Evolutionary conservation across 2,797 vertebrate genomes (phyloP).

Genomic region (Eulemur mongoz): DNA sequence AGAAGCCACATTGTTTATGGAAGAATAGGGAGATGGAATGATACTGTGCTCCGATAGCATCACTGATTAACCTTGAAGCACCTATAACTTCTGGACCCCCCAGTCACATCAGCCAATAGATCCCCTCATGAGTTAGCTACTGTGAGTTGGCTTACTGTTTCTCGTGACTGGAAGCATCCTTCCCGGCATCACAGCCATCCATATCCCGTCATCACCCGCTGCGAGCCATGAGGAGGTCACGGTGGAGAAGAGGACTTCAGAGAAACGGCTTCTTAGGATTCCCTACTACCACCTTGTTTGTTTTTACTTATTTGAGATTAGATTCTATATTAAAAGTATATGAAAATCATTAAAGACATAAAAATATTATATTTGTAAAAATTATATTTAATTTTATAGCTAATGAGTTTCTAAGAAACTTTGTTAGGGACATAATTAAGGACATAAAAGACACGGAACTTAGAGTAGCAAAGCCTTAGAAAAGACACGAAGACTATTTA

Average conservation of each 20-base stretch:
- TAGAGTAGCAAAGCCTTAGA: neutral
- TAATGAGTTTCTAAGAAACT: neutral
- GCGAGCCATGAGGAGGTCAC: neutral
- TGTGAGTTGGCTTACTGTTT: neutral
- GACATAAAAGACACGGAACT: neutral
- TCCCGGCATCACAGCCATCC: neutral
- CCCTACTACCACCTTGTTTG: neutral
- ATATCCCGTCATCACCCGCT: neutral
- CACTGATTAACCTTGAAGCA: neutral
- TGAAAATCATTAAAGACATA: neutral
- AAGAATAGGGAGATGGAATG: neutral
- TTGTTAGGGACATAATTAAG: neutral
- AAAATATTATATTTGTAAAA: constrained; percentile 17
- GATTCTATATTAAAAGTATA: neutral
- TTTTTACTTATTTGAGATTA: constrained; percentile 8
- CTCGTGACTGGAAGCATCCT: neutral
- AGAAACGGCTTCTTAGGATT: constrained; percentile 22
- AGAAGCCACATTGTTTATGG: neutral
- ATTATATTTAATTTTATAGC: constrained; percentile 19
- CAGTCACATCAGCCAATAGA: neutral
- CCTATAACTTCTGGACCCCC: neutral
- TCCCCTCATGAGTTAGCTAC: neutral
- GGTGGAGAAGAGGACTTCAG: neutral
- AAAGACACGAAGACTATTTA: neutral
- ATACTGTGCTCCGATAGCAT: neutral